Percentiles rank a stretch among this genome's conserved stretches.
Evolutionary conservation across 2,888 invertebrate species (phyloP).

Genomic region (Eilema sororculum): DNA sequence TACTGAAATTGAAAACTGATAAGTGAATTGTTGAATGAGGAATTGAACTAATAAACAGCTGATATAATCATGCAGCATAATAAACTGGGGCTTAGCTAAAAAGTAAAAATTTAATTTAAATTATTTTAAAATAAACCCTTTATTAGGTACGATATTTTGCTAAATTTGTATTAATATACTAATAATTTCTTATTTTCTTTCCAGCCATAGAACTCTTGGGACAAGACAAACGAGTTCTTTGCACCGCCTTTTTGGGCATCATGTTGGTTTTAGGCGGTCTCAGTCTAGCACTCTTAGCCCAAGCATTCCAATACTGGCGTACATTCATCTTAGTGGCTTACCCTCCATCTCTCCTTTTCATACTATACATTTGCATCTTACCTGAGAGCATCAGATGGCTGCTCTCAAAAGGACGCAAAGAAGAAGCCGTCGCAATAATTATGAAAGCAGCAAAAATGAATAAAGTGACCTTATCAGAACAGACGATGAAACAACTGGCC

Average conservation of each 20-base stretch:
- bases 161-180: not conserved
- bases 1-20: too few species aligned
- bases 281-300: constrained; percentile 89
- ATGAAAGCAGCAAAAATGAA: constrained; percentile 89
- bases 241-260: constrained; percentile 78
- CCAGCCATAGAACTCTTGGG: constrained; percentile 80
- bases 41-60: too few species aligned
- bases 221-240: constrained; percentile 78
- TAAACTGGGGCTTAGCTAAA: too few species aligned
- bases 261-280: constrained; percentile 90
- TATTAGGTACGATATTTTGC: too few species aligned
- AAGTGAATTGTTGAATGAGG: too few species aligned
- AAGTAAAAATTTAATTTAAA: too few species aligned
- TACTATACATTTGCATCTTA: constrained; percentile 90
- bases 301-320: constrained; percentile 91
- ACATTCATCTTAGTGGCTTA: constrained; percentile 90
- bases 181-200: constrained; percentile 42
- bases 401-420: constrained; percentile 89
- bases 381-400: constrained; percentile 94
- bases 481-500: constrained; percentile 76
- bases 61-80: too few species aligned
- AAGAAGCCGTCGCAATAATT: constrained; percentile 89
- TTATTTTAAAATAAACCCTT: too few species aligned
- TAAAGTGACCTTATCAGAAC: constrained; percentile 78
- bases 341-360: constrained; percentile 89